These are phyloP conservation scores for Camelus dromedarius DNA, from an alignment of 2,113 vertebrate genomes.

Conservation along the genomic window DNA sequence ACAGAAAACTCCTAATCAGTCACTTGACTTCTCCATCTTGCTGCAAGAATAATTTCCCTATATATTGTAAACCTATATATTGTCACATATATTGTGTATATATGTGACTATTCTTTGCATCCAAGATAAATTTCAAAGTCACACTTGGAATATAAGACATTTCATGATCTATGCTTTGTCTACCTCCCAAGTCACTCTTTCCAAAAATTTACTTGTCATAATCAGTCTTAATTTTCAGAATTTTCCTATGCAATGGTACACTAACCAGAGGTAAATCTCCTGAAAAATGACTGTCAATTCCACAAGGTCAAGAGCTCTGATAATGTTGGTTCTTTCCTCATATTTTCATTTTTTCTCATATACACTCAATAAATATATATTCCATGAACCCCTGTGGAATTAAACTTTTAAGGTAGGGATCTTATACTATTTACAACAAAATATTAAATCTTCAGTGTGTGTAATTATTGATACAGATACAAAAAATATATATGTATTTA, in stretches of 20 bases:
- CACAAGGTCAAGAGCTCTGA: background rate
- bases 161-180: background rate
- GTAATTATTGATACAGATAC: background rate
- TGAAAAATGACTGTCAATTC: background rate
- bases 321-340: background rate
- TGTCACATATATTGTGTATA: too few relatives aligned
- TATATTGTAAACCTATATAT: background rate
- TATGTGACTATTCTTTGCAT: background rate
- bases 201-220: background rate
- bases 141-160: background rate
- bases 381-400: background rate
- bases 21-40: background rate
- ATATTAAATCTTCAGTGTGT: background rate
- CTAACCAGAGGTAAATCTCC: background rate
- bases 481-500: background rate
- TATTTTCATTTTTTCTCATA: background rate
- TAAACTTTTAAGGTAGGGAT: background rate
- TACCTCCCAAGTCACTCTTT: background rate
- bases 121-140: background rate
- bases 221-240: background rate
- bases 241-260: background rate
- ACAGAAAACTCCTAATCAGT: background rate
- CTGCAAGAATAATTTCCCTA: background rate
- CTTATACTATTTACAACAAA: background rate
- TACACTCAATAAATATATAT: background rate